phyloP scores from a whole-genome alignment of 2,113 vertebrate genomes.

The Vulpes vulpes region DNA sequence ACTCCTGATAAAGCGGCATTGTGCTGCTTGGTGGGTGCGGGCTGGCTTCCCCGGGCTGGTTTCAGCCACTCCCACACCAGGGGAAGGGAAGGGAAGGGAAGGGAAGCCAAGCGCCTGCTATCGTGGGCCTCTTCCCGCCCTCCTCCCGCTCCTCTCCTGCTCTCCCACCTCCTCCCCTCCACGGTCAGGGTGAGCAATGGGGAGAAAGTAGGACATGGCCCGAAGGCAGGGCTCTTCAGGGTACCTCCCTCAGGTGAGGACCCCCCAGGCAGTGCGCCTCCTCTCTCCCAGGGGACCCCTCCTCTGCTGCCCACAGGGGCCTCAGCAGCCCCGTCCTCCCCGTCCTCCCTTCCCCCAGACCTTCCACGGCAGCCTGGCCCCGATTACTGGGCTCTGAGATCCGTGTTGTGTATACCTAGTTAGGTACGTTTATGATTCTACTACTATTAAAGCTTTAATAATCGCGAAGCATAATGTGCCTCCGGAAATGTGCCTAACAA shows the following conservation, averaged over 20 bases:
- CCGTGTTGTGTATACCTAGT: neutral
- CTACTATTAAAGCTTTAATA: neutral
- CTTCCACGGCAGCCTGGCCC: neutral
- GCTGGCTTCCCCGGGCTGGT: neutral
- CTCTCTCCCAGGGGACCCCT: neutral
- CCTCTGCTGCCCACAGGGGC: neutral
- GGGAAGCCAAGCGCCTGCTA: neutral
- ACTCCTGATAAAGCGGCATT: slow-evolving; percentile 65
- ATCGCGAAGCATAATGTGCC: neutral
- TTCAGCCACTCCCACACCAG: slow-evolving; percentile 50
- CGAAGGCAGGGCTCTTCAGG: neutral
- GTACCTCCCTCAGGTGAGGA: neutral
- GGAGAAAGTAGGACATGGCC: slow-evolving; percentile 4
- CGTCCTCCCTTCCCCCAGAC: neutral
- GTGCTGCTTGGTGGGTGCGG: slow-evolving; percentile 11
- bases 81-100: neutral
- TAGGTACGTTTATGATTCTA: neutral
- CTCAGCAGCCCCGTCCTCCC: neutral
- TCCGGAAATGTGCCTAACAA: neutral
- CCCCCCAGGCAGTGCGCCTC: neutral
- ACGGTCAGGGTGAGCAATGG: accelerated
- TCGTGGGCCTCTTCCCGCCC: neutral
- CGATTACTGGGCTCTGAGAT: neutral
- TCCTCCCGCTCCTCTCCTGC: neutral
- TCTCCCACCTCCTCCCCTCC: neutral